Base-by-base conservation (phyloP, 2,888 invertebrate species). In the Apamea monoglypha region DNA sequence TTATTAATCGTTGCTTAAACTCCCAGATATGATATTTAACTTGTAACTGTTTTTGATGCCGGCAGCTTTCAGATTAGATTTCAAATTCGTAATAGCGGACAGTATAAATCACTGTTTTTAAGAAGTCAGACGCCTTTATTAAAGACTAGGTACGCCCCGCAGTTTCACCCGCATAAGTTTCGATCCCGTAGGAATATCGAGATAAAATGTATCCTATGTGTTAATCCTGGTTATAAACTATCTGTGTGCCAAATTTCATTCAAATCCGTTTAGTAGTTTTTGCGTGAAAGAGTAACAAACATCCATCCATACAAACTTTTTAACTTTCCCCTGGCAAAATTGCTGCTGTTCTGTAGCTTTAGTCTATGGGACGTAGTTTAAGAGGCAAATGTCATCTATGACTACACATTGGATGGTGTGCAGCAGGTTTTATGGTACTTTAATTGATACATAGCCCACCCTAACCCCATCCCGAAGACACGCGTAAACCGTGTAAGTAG, bases 1-100 rank as follows among this genome's bases (percentile, higher is more conserved):
- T 64, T 53, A 53, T 56, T 68, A 25, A 83, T 76, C 16, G 36
- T 56, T 10, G 50, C 14, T 36, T 44, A 10, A 44, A 53, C 32
- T 64, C 1, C 1, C 16, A 18, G 40, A 16, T 29, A 40, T 36
- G 4, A 76, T 4, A 73, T 50, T n/a, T 36, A 50, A 47, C 16
- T 44, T 25, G 36, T 63, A 74, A 66, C 56, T 59, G 47, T 76
- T 76, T 10, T 56, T 1, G 56, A n/a, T 47, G 21, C 44, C 44
- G 66, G 14, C 21, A 66, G 21, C 21, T 63, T 63, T 74, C 6
- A 61, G 16, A 63, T 36, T n/a, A 36, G 10, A 70, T 36, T 53
- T 25, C 5, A 36, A 70, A 36, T 76, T 61, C 0, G 10, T 32
- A 76, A 44, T 18, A 44, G 8, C 8, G 4, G 29, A 56, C 2